Base-by-base conservation (phyloP, 2,888 invertebrate genomes). In the Eupithecia abbreviata region DNA sequence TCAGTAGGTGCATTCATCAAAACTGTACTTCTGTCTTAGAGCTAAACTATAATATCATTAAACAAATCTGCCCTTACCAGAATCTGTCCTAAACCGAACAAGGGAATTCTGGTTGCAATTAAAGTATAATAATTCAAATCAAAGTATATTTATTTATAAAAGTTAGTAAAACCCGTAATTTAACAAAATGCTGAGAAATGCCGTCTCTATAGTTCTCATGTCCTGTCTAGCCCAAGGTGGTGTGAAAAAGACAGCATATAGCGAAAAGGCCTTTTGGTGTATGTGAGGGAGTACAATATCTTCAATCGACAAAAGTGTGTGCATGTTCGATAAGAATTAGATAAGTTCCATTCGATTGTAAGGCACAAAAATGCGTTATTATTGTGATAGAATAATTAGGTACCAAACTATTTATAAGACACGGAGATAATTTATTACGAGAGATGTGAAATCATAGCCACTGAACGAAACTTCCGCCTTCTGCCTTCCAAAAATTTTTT, bases 361-460 rank as follows among this genome's bases (percentile, higher is more conserved):
- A 80, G 84, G 86, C 87, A 85, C 84, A 87, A 88, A 85, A 82
- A 83, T 81, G 81, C 81, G 84, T 87, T 86, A 85, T 84, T 82
- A 81, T 81, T 82, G 82, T 83, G 83, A 83, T 84, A 84, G 80
- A 77, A 79, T 80, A 80, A 79, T 79, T 80, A 80, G 74, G 79
- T 62, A 62, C 62, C 62, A 30, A 79, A 82, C 75, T 81, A 83
- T 79, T 81, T 81, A 73, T 83, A 81, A 80, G 75, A 76, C 76
- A 77, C 80, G 79, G 74, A 74, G 77, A 79, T 78, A 80, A 77
- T 75, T 79, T 67, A 81, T 47, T 82, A 79, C 81, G 81, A 47
- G 68, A 45, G 47, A 69, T 69, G 69, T 30, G 69, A 45, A 45
- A 69, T 18, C 66, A 42, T 7, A 42, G 79, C 74, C 78, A 80